Evolutionary conservation across 2,113 vertebrate species (phyloP).

Genomic region (Andinoacara biseriatus): DNA sequence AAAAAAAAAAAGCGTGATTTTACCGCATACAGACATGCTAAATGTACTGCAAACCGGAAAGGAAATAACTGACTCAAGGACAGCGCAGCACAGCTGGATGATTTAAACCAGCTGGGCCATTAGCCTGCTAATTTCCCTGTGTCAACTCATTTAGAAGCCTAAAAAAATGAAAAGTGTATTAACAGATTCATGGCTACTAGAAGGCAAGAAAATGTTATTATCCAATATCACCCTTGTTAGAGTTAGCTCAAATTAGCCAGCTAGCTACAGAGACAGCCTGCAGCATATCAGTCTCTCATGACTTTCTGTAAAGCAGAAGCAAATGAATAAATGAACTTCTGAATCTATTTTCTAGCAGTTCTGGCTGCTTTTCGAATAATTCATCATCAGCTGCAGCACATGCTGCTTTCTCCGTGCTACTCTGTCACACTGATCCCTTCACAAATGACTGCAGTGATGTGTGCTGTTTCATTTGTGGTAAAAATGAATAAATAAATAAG

Average conservation of each 20-base stretch:
- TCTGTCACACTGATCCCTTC: neutral
- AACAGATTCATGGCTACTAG: neutral
- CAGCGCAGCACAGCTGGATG: neutral
- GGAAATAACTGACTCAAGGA: neutral
- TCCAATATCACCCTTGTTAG: neutral
- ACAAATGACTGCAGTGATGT: neutral
- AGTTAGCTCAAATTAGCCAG: neutral
- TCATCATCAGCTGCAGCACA: neutral
- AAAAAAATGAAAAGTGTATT: neutral
- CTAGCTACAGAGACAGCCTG: neutral
- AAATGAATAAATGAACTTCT: neutral
- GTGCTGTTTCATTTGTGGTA: slow-evolving; percentile 12
- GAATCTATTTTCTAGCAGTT: neutral
- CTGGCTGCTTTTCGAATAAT: neutral
- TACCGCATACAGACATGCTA: neutral
- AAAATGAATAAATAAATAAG: neutral
- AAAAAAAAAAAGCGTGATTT: too few relatives aligned
- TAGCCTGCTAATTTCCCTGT: neutral
- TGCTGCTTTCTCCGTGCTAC: neutral
- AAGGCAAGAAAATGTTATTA: neutral
- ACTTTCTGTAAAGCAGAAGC: neutral
- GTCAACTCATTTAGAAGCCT: neutral
- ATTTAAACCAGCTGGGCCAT: neutral
- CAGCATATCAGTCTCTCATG: neutral
- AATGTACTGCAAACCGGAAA: neutral